Evolutionary conservation across 2,888 invertebrate species (phyloP).

Genomic region (Agrochola lychnidis): DNA sequence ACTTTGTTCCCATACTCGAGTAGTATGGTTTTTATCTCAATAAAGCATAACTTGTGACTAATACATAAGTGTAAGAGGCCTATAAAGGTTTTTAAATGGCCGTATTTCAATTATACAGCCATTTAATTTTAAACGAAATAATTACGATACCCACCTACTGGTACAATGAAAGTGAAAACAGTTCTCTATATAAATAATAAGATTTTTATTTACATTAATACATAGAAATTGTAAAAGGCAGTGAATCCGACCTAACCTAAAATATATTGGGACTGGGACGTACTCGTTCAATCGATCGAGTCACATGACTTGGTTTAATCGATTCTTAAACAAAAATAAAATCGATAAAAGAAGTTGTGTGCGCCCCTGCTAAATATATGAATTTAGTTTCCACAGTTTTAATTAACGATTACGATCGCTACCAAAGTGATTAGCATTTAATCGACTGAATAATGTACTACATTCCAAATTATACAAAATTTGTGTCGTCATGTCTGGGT

Average conservation of each 20-base stretch:
- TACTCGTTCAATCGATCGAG: background rate
- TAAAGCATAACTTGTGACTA: conserved; percentile 57
- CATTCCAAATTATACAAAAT: conserved; percentile 66
- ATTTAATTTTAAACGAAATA: conserved; percentile 46
- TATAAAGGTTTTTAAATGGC: conserved; percentile 20
- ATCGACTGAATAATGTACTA: conserved; percentile 62
- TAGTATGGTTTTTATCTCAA: conserved; percentile 51
- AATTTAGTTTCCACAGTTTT: background rate
- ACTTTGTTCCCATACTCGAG: conserved; percentile 13
- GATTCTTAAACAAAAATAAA: background rate
- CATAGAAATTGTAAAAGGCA: background rate
- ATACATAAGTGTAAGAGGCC: conserved; percentile 41
- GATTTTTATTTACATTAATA: conserved; percentile 43
- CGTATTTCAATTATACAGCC: conserved; percentile 39
- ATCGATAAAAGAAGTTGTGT: background rate
- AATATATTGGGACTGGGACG: background rate
- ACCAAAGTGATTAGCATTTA: conserved; percentile 34
- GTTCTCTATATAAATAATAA: conserved; percentile 45
- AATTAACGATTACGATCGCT: conserved; percentile 34
- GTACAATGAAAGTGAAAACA: conserved; percentile 66
- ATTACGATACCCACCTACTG: conserved; percentile 73
- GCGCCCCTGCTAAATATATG: background rate
- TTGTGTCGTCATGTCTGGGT: conserved; percentile 63
- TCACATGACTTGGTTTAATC: background rate
- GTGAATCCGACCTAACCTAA: conserved; percentile 12